These are phyloP conservation scores for Cochlearius cochlearius DNA, from an alignment of 2,113 vertebrate species.

Conservation along the genomic window DNA sequence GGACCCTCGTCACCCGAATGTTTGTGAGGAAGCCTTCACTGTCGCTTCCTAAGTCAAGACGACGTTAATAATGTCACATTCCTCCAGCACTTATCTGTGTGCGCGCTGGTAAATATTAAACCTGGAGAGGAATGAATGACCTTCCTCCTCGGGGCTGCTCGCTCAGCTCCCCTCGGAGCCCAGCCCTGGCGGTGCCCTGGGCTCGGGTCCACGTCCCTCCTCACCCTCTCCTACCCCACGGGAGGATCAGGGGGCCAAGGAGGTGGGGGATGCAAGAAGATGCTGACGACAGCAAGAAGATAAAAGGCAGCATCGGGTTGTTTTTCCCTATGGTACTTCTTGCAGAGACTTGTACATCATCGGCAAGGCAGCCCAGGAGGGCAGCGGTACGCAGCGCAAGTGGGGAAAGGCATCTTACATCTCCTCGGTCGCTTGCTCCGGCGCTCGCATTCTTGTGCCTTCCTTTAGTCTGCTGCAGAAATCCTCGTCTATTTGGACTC, in stretches of 20 bases:
- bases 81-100: not conserved
- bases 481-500: slow-evolving; percentile 91
- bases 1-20: not conserved
- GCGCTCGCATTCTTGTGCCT: slow-evolving; percentile 90
- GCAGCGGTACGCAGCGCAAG: not conserved
- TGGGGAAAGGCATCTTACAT: slow-evolving; percentile 77
- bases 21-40: not conserved
- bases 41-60: not conserved
- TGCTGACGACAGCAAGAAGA: not conserved
- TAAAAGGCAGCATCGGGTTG: not conserved
- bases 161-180: not conserved
- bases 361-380: not conserved
- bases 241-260: not conserved
- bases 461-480: slow-evolving; percentile 91
- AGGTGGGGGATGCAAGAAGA: not conserved
- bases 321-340: not conserved
- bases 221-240: not conserved
- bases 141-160: not conserved
- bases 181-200: not conserved
- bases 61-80: not conserved
- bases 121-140: not conserved
- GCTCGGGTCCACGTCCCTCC: not conserved
- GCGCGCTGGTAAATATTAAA: not conserved
- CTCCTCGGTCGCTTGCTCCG: slow-evolving; percentile 86
- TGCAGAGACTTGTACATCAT: not conserved